phyloP scores from a whole-genome alignment of 2,797 vertebrate genomes.

The Tapirus indicus region DNA sequence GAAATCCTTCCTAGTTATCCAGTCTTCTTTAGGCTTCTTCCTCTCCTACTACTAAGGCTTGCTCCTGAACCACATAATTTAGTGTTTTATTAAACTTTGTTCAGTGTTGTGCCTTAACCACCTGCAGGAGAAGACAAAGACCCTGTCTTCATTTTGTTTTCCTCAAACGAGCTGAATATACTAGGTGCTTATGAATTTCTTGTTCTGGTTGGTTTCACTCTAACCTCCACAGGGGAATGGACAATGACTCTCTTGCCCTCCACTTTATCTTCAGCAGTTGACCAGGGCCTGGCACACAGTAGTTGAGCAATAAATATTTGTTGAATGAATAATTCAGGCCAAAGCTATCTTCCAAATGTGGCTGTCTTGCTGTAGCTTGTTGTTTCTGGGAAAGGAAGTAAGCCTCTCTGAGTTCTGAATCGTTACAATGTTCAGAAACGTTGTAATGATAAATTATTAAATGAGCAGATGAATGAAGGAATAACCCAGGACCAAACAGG shows the following conservation, averaged over 20 bases:
- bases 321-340: not conserved
- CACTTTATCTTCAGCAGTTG: not conserved
- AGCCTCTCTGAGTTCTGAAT: not conserved
- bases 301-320: constrained; percentile 26
- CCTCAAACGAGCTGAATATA: not conserved
- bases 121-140: not conserved
- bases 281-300: not conserved
- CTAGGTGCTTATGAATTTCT: not conserved
- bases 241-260: not conserved
- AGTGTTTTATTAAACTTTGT: not conserved
- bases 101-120: not conserved
- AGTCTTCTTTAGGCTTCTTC: not conserved
- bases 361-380: not conserved
- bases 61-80: not conserved
- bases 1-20: not conserved
- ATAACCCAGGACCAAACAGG: not conserved
- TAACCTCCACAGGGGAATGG: not conserved
- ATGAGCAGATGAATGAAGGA: constrained; percentile 33
- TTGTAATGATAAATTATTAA: constrained; percentile 16
- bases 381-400: not conserved
- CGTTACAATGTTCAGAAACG: not conserved
- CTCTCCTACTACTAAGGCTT: not conserved
- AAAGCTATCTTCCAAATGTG: not conserved
- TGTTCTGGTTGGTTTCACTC: constrained; percentile 32
- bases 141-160: not conserved